Percentiles rank a stretch among this genome's conserved stretches.
phyloP scores from a whole-genome alignment of 2,888 invertebrate genomes.

The Oxycera nigricornis region DNA sequence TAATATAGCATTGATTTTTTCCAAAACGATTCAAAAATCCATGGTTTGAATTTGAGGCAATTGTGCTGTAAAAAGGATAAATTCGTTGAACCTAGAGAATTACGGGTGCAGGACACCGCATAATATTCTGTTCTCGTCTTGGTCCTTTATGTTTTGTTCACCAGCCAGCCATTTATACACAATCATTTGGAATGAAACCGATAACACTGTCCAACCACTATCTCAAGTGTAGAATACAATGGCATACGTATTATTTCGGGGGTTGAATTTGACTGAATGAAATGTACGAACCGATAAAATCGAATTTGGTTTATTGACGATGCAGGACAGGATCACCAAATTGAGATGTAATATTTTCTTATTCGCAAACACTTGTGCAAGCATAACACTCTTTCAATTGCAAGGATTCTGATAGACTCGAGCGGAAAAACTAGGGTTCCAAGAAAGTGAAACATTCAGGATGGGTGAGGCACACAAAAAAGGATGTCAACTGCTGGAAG shows the following conservation, averaged over 20 bases:
- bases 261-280: conserved; percentile 36
- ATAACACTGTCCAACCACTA: not conserved
- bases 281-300: conserved; percentile 44
- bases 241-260: conserved; percentile 26
- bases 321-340: conserved; percentile 42
- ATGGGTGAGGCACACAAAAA: not conserved
- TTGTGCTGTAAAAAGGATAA: no score
- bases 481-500: conserved; percentile 44
- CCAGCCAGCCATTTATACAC: no score
- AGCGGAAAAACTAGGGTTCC: conserved; percentile 11
- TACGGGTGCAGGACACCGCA: no score
- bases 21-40: no score
- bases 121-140: no score
- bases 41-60: no score
- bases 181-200: no score
- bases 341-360: conserved; percentile 38
- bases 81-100: no score
- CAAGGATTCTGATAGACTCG: not conserved
- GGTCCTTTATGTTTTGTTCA: no score
- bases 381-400: conserved; percentile 6
- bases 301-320: conserved; percentile 47
- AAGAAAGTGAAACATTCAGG: not conserved
- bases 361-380: conserved; percentile 32
- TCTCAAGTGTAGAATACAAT: conserved; percentile 11
- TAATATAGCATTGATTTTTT: no score